phyloP scores from a whole-genome alignment of 2,113 vertebrate species.

The Embiotoca jacksoni region DNA sequence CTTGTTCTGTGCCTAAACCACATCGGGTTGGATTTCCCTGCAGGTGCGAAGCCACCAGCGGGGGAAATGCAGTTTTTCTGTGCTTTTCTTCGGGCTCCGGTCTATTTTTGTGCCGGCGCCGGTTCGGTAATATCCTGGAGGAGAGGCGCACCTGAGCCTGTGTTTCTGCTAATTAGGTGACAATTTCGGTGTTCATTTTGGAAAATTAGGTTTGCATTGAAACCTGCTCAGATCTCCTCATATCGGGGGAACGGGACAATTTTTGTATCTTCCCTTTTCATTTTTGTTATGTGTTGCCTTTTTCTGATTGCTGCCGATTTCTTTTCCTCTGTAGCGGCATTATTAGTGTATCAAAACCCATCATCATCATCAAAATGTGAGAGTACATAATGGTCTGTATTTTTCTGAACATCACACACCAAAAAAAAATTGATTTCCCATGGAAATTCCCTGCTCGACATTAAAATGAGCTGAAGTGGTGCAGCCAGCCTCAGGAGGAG shows the following conservation, averaged over 20 bases:
- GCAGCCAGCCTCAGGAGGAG: too few species aligned
- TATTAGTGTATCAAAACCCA: too few species aligned
- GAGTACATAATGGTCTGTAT: too few species aligned
- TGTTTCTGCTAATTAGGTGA: constrained; percentile 1
- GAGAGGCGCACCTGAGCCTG: not conserved
- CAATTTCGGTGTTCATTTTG: not conserved
- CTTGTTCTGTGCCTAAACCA: constrained; percentile 6
- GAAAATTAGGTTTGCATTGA: not conserved
- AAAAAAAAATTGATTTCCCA: too few species aligned
- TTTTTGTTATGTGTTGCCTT: too few species aligned
- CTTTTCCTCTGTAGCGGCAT: too few species aligned
- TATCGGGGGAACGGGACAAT: not conserved
- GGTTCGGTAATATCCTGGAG: not conserved
- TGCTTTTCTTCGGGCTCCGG: not conserved
- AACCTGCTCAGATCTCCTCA: not conserved
- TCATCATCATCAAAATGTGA: too few species aligned
- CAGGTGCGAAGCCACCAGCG: not conserved
- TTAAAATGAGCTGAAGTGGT: too few species aligned
- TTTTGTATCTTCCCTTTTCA: too few species aligned
- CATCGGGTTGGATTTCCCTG: not conserved
- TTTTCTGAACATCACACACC: too few species aligned
- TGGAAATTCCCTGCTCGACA: too few species aligned
- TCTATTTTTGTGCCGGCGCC: not conserved
- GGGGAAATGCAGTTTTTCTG: not conserved
- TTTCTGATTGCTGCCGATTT: too few species aligned